phyloP scores from a whole-genome alignment of 2,797 vertebrate species.

The Bradypodion ventrale region DNA sequence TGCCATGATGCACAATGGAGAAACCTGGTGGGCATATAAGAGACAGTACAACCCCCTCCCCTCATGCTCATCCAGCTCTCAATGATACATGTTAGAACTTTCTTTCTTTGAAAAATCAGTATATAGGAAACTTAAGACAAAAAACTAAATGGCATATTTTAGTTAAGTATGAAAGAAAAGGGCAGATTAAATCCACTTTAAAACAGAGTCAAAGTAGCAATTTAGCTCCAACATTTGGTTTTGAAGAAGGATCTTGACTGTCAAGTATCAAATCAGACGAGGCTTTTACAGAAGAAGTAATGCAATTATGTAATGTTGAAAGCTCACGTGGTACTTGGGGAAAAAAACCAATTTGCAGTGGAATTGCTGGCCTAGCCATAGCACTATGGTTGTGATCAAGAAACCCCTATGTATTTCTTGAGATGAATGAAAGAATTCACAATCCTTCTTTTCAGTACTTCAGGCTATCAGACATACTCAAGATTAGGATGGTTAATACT shows the following conservation, averaged over 20 bases:
- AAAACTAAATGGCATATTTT: not conserved
- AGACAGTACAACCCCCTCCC: too few relatives aligned
- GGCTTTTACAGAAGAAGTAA: not conserved
- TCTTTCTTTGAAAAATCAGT: not conserved
- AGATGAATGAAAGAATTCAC: not conserved
- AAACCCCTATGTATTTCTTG: rapidly evolving
- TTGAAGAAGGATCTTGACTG: constrained; percentile 24
- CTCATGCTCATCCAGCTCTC: too few relatives aligned
- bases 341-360: not conserved
- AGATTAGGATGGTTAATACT: not conserved
- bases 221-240: constrained; percentile 38
- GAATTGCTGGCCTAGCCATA: not conserved
- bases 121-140: not conserved
- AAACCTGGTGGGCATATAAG: too few relatives aligned
- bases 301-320: constrained; percentile 33
- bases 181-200: constrained; percentile 9
- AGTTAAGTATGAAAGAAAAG: not conserved
- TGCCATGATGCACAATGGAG: too few relatives aligned
- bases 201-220: constrained; percentile 37
- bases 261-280: constrained; percentile 16
- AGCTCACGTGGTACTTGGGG: not conserved
- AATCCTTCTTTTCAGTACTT: rapidly evolving
- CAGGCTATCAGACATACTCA: rapidly evolving
- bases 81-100: too few relatives aligned
- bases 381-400: rapidly evolving